phyloP scores from a whole-genome alignment of 2,797 vertebrate species.

The Takifugu ocellatus region DNA sequence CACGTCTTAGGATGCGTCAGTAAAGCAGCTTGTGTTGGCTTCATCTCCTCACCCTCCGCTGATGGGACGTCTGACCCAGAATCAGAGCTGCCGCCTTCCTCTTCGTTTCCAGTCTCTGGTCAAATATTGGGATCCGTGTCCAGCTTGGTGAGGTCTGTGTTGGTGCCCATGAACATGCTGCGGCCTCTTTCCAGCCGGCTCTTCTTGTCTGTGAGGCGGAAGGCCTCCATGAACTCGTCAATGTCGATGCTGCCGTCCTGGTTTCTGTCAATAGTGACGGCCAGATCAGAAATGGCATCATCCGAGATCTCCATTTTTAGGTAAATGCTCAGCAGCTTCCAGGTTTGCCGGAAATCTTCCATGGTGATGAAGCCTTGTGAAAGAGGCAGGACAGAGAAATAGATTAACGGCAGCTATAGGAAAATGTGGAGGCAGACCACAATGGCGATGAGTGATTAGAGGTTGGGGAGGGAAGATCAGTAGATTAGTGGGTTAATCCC shows the following conservation, averaged over 20 bases:
- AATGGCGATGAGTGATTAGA: not conserved
- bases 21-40: conserved; percentile 43
- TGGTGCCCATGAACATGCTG: conserved; percentile 71
- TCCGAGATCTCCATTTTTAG: conserved; percentile 85
- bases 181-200: conserved; percentile 71
- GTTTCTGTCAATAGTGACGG: conserved; percentile 89
- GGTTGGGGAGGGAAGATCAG: conserved; percentile 21
- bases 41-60: conserved; percentile 1
- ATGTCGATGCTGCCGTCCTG: conserved; percentile 93
- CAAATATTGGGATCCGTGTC: conserved; percentile 58
- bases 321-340: conserved; percentile 89
- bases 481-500: conserved; percentile 67
- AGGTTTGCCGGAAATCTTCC: conserved; percentile 90
- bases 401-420: not conserved
- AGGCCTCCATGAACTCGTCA: conserved; percentile 95
- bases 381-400: conserved; percentile 1
- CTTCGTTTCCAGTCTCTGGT: conserved; percentile 9
- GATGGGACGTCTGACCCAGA: not conserved
- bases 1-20: conserved; percentile 57
- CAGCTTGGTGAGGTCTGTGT: conserved; percentile 57
- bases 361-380: conserved; percentile 86
- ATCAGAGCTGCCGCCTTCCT: not conserved
- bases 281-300: conserved; percentile 82
- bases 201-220: conserved; percentile 89
- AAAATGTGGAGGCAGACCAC: not conserved